Evolutionary conservation across 2,113 vertebrate genomes (phyloP), one percentile per base, ranked within the genome.

Genomic region (Calonectris borealis): DNA sequence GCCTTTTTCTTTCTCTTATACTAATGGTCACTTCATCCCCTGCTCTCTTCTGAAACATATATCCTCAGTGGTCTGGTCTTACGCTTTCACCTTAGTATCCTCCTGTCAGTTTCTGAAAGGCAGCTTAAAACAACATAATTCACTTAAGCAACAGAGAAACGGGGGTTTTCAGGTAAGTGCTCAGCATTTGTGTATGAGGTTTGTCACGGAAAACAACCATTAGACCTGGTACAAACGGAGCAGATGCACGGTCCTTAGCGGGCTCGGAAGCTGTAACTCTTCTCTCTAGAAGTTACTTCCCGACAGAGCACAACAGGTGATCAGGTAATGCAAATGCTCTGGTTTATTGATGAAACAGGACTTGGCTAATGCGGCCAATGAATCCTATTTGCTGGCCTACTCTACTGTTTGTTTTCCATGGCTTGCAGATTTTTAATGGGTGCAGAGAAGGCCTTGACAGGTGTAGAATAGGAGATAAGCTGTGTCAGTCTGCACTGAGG

Each of bases 381-480:
- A 54, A 54, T 85, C 79, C 26, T 52, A 18, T 26, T 32, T 38
- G 44, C 78, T 70, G 73, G 60, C 62, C 58, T 90, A 31, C 81
- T 82, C 54, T 42, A 27, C 34, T 72, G 52, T 71, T 88, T 5
- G 3, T 78, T 94, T 94, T 84, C 92, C 94, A 91, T n/a, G 49
- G 77, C 55, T 91, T 91, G 61, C 61, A 36, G 52, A 70, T 94
- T 61, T 65, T 87, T 83, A 64, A 24, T 44, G 15, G 97, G 97
- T 14, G 88, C 96, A 38, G 96, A 97, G 79, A 98, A 98, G 32
- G 96, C 94, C 81, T 64, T 98, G 97, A 51, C 95, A 96, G 94
- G 94, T 98, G 68, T 99, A 99, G 94, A 99, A 98, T 14, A 99
- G 98, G 68, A 99, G 96, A 58, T 99, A 99, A 2, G 99, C 98